These are phyloP conservation scores for Petromus typicus DNA, from an alignment of 2,113 vertebrate species.

Conservation along the genomic window DNA sequence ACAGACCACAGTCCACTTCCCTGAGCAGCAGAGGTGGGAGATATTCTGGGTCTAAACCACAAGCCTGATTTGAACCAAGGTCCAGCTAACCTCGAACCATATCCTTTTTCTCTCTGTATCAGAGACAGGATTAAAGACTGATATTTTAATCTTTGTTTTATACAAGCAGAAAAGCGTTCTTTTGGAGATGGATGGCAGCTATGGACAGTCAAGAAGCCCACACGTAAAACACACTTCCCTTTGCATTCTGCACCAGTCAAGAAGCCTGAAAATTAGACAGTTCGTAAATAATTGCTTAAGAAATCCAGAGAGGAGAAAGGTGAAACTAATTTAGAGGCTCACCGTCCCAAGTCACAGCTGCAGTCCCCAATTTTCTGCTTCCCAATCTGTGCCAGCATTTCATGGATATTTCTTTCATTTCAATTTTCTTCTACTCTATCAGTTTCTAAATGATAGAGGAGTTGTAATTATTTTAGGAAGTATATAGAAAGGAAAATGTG, in stretches of 20 bases:
- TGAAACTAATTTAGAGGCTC: slow-evolving; percentile 39
- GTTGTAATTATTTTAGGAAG: background rate
- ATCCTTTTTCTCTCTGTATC: background rate
- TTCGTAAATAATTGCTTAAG: slow-evolving; percentile 62
- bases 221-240: slow-evolving; percentile 28
- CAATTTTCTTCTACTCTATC: background rate
- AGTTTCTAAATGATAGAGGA: background rate
- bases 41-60: background rate
- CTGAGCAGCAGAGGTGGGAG: background rate
- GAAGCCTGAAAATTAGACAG: slow-evolving; percentile 62
- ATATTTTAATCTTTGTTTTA: background rate
- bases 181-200: background rate
- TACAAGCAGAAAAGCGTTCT: slow-evolving; percentile 32
- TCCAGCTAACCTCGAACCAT: background rate
- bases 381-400: background rate
- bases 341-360: background rate
- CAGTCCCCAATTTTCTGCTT: background rate
- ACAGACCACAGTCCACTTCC: rapidly evolving
- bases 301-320: slow-evolving; percentile 54
- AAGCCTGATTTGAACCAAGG: background rate
- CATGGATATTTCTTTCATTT: background rate
- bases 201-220: background rate
- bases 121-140: background rate
- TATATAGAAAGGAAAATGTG: background rate
- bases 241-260: slow-evolving; percentile 30